Conservation (phyloP, 2,113 vertebrate species). For the Mixornis gularis region DNA sequence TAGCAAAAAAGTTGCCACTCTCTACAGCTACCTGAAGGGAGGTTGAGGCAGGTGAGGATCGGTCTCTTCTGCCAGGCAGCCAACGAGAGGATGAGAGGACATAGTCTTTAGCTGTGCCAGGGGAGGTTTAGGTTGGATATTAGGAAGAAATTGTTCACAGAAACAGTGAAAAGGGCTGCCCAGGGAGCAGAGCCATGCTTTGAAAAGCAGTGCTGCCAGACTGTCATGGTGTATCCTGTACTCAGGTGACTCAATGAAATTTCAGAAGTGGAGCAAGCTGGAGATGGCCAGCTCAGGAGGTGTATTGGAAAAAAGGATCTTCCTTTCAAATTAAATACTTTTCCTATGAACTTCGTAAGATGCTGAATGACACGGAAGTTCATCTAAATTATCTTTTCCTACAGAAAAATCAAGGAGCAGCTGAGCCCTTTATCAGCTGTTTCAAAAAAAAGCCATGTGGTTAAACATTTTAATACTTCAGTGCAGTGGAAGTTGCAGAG, state of each 20-base stretch:
- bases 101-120: too few species aligned
- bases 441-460: background rate
- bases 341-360: background rate
- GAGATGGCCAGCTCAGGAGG: background rate
- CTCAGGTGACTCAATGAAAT: background rate
- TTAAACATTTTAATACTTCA: background rate
- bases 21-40: background rate
- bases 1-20: background rate
- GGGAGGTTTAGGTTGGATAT: background rate
- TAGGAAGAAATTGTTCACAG: too few species aligned
- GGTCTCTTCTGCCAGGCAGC: background rate
- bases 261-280: background rate
- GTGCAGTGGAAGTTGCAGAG: background rate
- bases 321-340: background rate
- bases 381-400: background rate
- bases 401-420: background rate
- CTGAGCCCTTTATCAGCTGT: background rate
- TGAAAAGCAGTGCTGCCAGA: background rate
- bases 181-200: background rate
- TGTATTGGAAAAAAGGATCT: background rate
- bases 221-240: rapidly evolving
- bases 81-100: background rate
- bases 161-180: background rate
- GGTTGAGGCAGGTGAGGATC: background rate
- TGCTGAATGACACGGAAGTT: background rate